Evolutionary conservation across 2,888 invertebrate species (phyloP), one percentile per base, ranked within the genome.

Genomic region (Coelopa pilipes): DNA sequence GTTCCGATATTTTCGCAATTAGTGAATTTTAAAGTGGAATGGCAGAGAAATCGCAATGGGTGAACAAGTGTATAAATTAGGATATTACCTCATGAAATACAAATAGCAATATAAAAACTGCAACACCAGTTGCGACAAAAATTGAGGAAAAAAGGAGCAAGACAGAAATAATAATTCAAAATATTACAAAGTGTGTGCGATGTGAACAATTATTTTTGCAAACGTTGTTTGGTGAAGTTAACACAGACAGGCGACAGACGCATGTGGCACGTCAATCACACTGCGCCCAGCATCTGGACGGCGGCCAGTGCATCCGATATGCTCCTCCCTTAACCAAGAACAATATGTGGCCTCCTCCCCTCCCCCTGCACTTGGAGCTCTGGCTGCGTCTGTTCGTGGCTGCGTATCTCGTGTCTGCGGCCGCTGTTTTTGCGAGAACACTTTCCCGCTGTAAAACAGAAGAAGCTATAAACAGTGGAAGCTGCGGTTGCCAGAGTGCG

Each of bases 181-280:
- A 70, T 15, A 49, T 19, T 63, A 71, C 17, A 65, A 72, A 57
- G 60, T 71, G 46, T 71, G 60, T 60, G 55, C 50, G 17, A 55
- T 46, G 71, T 55, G 13, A 71, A 65, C 63, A 71, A 65, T 71
- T 71, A 63, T 71, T 70, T 70, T 70, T 70, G 49, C 62, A 62
- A 17, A 19, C 15, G 34, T 17, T 55, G 55, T 63, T 55, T 71
- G 19, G 53, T 47, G 65, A 46, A 19, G 24, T 53, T 19, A 53
- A 55, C 71, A 65, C 50, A 65, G 63, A 65, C 67, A 59, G 15
- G 60, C 46, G 72, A 66, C 67, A 65, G 60, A 68, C 21, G 72
- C 67, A 72, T 72, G 34, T 72, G 72, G 67, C 67, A 72, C 67
- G 67, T 72, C 67, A 72, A 66, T 72, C 62, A 62, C 49, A 17